Conservation (phyloP, 1,140 invertebrate species). For the Heterodera carotae region DNA sequence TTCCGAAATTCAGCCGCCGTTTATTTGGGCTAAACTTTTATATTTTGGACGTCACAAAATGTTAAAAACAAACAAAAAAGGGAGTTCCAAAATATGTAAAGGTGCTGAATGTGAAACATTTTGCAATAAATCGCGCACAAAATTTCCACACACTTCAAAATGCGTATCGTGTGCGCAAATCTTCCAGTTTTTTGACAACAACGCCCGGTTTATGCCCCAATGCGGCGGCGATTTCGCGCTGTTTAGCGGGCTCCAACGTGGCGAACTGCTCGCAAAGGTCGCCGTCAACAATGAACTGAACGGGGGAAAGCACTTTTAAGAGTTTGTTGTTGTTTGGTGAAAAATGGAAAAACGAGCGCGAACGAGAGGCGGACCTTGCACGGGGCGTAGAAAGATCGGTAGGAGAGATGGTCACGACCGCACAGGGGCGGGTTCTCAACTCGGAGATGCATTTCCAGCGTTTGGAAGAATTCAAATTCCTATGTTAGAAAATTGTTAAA, state of each 20-base stretch:
- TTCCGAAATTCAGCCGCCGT: not conserved
- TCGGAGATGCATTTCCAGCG: slow-evolving; percentile 99
- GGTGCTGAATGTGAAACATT: not conserved
- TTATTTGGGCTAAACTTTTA: not conserved
- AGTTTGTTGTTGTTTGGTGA: not conserved
- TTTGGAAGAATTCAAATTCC: slow-evolving; percentile 98
- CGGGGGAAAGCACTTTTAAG: not conserved
- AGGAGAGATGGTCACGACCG: slow-evolving; percentile 94
- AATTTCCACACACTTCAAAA: slow-evolving; percentile 72
- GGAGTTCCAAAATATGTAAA: not conserved
- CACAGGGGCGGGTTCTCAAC: slow-evolving; percentile 92
- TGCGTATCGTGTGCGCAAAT: slow-evolving; percentile 87
- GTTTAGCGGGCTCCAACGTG: slow-evolving; percentile 87
- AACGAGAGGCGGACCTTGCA: slow-evolving; percentile 76
- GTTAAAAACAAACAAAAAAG: not conserved
- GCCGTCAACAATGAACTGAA: slow-evolving; percentile 91
- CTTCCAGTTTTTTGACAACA: slow-evolving; percentile 92
- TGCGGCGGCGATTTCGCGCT: slow-evolving; percentile 90
- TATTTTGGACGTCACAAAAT: slow-evolving; percentile 4
- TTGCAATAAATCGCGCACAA: not conserved
- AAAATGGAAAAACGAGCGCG: too few species aligned
- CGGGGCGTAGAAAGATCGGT: slow-evolving; percentile 94
- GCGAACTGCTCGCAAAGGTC: slow-evolving; percentile 99
- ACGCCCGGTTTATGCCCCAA: slow-evolving; percentile 86
- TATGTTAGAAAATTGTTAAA: slow-evolving; percentile 49